Percentiles rank a stretch among this genome's conserved stretches.
phyloP scores from a whole-genome alignment of 2,888 invertebrate species.

The Taenaris catops region DNA sequence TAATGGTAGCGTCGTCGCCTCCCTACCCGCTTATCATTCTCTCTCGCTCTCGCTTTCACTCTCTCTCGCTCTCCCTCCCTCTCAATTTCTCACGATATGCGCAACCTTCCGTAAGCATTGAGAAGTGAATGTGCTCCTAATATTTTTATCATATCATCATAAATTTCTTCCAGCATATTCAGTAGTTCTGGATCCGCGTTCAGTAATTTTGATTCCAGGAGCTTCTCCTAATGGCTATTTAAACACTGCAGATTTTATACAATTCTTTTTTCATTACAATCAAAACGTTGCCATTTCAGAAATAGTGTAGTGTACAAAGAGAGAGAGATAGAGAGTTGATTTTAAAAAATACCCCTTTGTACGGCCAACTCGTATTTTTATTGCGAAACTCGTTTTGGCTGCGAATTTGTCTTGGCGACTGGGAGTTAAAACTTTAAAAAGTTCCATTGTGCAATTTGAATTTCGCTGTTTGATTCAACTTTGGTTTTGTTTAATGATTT shows the following conservation, averaged over 20 bases:
- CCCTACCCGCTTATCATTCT: no score
- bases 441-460: conserved; percentile 3
- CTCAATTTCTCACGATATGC: no score
- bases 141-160: no score
- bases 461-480: no score
- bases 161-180: background rate
- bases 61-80: no score
- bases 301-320: conserved; percentile 7
- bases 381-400: conserved; percentile 8
- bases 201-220: conserved; percentile 33
- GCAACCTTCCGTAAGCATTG: no score
- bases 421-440: conserved; percentile 8
- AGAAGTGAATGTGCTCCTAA: no score
- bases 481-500: no score
- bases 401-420: conserved; percentile 8
- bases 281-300: conserved; percentile 16
- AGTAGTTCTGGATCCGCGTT: conserved; percentile 21
- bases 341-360: conserved; percentile 13
- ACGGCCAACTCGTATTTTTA: conserved; percentile 8
- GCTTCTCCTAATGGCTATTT: conserved; percentile 38
- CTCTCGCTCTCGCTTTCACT: no score
- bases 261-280: conserved; percentile 22
- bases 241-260: conserved; percentile 33
- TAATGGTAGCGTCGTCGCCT: no score
- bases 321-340: no score